Evolutionary conservation across 1,140 invertebrate species (phyloP).

Genomic region (Berghia stephanieae): DNA sequence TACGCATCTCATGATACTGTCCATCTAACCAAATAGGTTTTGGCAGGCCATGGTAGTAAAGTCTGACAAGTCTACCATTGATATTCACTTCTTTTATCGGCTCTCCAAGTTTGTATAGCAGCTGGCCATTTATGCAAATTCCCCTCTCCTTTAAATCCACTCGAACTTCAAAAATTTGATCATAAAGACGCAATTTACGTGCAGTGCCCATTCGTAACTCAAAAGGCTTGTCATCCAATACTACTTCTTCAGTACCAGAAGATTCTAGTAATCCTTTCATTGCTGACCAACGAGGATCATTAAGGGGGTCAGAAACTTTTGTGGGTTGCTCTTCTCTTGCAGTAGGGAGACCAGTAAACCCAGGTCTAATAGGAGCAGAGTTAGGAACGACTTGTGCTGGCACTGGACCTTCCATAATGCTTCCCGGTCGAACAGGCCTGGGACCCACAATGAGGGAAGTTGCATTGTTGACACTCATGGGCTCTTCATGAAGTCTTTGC

Average conservation of each 20-base stretch:
- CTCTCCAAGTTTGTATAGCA: conserved; percentile 63
- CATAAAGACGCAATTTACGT: conserved; percentile 44
- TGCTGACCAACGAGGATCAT: conserved; percentile 42
- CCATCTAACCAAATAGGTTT: conserved; percentile 62
- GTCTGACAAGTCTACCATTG: conserved; percentile 40
- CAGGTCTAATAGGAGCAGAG: too few relatives aligned
- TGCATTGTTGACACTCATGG: too few relatives aligned
- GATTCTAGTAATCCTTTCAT: conserved; percentile 34
- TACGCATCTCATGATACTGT: conserved; percentile 53
- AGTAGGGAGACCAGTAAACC: too few relatives aligned
- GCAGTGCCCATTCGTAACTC: conserved; percentile 50
- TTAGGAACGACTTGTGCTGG: too few relatives aligned
- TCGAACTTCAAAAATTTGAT: conserved; percentile 42
- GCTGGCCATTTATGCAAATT: conserved; percentile 48
- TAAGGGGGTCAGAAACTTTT: conserved; percentile 28
- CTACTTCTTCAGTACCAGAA: conserved; percentile 50
- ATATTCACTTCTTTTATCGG: conserved; percentile 51
- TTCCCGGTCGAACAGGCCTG: too few relatives aligned
- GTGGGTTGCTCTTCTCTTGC: too few relatives aligned
- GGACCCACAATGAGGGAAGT: too few relatives aligned
- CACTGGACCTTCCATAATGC: too few relatives aligned
- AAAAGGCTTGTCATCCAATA: conserved; percentile 59
- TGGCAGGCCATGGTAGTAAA: conserved; percentile 60
- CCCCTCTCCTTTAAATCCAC: conserved; percentile 51
- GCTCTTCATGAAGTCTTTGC: too few relatives aligned